Evolutionary conservation across 2,888 invertebrate species (phyloP).

Genomic region (Tetragnatha montana): DNA sequence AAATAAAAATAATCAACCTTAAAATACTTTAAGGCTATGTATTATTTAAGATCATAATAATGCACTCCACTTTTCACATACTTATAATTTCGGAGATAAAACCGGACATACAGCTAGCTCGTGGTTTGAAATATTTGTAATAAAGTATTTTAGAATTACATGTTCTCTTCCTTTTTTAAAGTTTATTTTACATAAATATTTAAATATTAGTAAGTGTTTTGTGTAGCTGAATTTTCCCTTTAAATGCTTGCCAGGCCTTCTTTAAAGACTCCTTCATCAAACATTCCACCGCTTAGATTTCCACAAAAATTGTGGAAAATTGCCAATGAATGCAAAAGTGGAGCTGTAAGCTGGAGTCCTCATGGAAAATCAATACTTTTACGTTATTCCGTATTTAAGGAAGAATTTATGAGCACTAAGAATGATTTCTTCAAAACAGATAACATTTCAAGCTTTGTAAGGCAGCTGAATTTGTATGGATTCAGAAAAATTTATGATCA

Average conservation of each 20-base stretch:
- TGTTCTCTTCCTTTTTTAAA: neutral
- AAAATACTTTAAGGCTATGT: too few relatives aligned
- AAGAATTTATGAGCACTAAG: conserved; percentile 73
- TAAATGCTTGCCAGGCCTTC: conserved; percentile 14
- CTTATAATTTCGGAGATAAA: too few relatives aligned
- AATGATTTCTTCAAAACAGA: conserved; percentile 74
- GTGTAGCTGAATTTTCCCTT: neutral
- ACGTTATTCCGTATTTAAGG: conserved; percentile 80
- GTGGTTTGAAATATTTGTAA: too few relatives aligned
- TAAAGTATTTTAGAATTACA: too few relatives aligned
- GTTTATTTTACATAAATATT: neutral
- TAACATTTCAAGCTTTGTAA: conserved; percentile 75
- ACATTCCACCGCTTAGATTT: conserved; percentile 76
- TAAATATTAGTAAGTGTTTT: neutral
- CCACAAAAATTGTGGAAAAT: conserved; percentile 83
- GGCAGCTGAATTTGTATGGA: conserved; percentile 76
- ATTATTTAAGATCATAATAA: too few relatives aligned
- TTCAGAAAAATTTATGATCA: conserved; percentile 74
- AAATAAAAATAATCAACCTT: too few relatives aligned
- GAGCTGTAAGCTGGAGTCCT: conserved; percentile 81
- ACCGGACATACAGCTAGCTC: too few relatives aligned
- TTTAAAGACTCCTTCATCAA: conserved; percentile 12
- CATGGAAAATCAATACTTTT: conserved; percentile 81
- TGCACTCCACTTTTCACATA: too few relatives aligned
- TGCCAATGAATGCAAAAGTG: conserved; percentile 80